phyloP scores from a whole-genome alignment of 2,888 invertebrate genomes.

The Lottia gigantea region DNA sequence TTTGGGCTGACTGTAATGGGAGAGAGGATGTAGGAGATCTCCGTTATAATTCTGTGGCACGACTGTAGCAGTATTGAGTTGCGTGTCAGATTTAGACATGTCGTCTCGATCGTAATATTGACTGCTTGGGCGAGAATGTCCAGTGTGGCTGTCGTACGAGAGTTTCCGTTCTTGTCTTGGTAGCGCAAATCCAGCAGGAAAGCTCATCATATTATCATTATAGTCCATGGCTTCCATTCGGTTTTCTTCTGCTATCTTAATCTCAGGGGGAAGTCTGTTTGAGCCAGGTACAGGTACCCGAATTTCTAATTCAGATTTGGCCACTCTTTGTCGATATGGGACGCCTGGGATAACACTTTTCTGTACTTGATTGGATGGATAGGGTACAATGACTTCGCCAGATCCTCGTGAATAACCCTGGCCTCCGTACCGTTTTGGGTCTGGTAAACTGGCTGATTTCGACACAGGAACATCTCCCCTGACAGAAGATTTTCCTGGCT shows the following conservation, averaged over 20 bases:
- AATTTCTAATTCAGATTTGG: conserved; percentile 23
- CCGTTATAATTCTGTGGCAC: conserved; percentile 27
- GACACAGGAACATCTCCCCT: conserved; percentile 24
- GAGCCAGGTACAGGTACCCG: conserved; percentile 22
- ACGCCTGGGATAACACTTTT: conserved; percentile 10
- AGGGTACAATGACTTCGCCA: conserved; percentile 10
- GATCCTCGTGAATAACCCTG: background rate
- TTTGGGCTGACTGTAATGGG: conserved; percentile 24
- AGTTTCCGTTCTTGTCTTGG: conserved; percentile 26
- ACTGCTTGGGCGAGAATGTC: conserved; percentile 22
- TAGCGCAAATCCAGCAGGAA: background rate
- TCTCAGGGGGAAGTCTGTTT: conserved; percentile 16
- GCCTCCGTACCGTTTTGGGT: conserved; percentile 22
- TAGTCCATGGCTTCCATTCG: conserved; percentile 15
- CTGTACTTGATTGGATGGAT: conserved; percentile 9
- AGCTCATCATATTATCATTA: background rate
- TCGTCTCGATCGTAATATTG: conserved; percentile 36
- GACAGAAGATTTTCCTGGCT: conserved; percentile 45
- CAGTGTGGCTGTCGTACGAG: conserved; percentile 29
- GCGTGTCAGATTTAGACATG: conserved; percentile 55
- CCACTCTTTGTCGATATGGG: conserved; percentile 18
- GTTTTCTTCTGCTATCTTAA: conserved; percentile 27
- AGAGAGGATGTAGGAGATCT: conserved; percentile 22
- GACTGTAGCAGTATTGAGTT: conserved; percentile 39
- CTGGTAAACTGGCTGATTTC: conserved; percentile 35